Percentiles rank a stretch among this genome's conserved stretches.
Conservation (phyloP, 35 echinoderm and acorn worm species). For the Chiridota heheva region DNA sequence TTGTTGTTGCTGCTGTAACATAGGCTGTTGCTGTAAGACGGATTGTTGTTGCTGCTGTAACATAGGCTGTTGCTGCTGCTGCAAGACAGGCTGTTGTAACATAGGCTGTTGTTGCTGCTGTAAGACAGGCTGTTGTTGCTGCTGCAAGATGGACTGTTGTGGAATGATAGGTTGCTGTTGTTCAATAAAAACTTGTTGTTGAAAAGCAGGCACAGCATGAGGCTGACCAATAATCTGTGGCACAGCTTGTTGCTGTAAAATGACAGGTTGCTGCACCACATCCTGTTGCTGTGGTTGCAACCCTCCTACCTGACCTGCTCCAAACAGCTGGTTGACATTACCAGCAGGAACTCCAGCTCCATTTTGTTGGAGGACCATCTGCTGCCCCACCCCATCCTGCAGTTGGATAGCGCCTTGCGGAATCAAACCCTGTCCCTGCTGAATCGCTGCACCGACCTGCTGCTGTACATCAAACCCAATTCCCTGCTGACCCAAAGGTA, state of each 20-base stretch:
- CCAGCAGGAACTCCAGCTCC: too few relatives aligned
- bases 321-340: too few relatives aligned
- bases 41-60: conserved; percentile 5
- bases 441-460: conserved; percentile 10
- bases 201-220: too few relatives aligned
- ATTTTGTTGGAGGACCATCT: too few relatives aligned
- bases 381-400: too few relatives aligned
- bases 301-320: too few relatives aligned
- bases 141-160: not conserved
- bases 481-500: too few relatives aligned
- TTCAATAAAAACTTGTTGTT: not conserved
- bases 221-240: too few relatives aligned
- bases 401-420: too few relatives aligned
- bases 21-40: not conserved
- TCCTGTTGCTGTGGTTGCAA: conserved; percentile 10
- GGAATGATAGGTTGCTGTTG: not conserved
- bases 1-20: not conserved
- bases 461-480: conserved; percentile 8
- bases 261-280: not conserved
- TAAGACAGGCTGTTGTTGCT: not conserved
- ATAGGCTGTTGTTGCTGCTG: not conserved
- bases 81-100: not conserved
- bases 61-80: conserved; percentile 4
- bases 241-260: conserved; percentile 3
- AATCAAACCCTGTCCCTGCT: not conserved